Conservation (phyloP, 1,140 invertebrate genomes). For the Drosophila ercepeae region DNA sequence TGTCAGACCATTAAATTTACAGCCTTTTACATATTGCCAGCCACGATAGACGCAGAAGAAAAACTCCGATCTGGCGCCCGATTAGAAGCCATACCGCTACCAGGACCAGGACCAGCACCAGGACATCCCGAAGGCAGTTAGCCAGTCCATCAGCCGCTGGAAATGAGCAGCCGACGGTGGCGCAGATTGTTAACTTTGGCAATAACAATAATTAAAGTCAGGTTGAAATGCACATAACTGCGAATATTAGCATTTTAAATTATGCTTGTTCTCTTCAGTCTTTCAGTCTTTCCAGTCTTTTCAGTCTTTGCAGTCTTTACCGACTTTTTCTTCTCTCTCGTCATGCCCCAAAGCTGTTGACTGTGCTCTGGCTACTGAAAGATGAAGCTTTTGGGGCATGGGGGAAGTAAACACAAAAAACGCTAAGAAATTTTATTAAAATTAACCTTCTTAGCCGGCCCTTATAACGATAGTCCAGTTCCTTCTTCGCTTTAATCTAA, state of each 20-base stretch:
- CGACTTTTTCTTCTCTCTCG: not conserved
- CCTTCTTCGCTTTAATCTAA: conserved; percentile 54
- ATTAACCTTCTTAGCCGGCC: conserved; percentile 64
- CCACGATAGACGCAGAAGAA: conserved; percentile 16
- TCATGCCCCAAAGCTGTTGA: conserved; percentile 51
- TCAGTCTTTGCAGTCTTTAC: too few species aligned
- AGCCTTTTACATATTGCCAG: conserved; percentile 75
- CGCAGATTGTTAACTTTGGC: conserved; percentile 81
- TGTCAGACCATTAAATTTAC: conserved; percentile 75
- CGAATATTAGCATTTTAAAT: conserved; percentile 83
- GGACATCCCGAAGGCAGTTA: conserved; percentile 44
- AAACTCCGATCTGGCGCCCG: conserved; percentile 40
- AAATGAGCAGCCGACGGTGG: conserved; percentile 66
- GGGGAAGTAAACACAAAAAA: conserved; percentile 7
- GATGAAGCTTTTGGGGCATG: conserved; percentile 4
- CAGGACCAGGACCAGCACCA: not conserved
- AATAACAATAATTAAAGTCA: conserved; percentile 83
- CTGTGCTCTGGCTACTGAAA: conserved; percentile 23
- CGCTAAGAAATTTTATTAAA: conserved; percentile 73
- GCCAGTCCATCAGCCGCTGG: conserved; percentile 64
- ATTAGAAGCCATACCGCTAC: conserved; percentile 52
- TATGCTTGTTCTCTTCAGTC: conserved; percentile 62
- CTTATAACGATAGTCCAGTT: conserved; percentile 6
- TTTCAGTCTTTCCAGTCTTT: conserved; percentile 2
- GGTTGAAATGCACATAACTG: conserved; percentile 82